Evolutionary conservation across 2,888 invertebrate species (phyloP).

Genomic region (Boloria euphrosyne): DNA sequence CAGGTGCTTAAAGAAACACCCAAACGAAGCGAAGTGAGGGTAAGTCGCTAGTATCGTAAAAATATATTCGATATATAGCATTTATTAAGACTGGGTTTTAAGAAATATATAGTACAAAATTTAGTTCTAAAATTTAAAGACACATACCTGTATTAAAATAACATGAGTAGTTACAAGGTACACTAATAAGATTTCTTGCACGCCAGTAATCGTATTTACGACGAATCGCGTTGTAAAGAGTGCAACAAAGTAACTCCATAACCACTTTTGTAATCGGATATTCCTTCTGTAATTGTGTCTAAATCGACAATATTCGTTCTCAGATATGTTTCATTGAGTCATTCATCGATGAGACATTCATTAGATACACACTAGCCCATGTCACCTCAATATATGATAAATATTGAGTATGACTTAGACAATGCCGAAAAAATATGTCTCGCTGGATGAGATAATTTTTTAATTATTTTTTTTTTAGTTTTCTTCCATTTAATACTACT

Average conservation of each 20-base stretch:
- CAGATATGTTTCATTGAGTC: conserved; percentile 54
- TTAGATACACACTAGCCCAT: conserved; percentile 57
- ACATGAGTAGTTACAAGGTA: not conserved
- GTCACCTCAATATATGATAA: conserved; percentile 43
- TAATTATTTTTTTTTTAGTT: not conserved
- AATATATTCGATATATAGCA: too few relatives aligned
- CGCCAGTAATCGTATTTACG: conserved; percentile 2
- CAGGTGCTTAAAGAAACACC: too few relatives aligned
- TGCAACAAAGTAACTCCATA: conserved; percentile 45
- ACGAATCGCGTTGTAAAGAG: not conserved
- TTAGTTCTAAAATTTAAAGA: too few relatives aligned
- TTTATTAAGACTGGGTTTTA: too few relatives aligned
- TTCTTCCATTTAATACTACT: not conserved
- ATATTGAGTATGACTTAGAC: conserved; percentile 47
- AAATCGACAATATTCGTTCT: conserved; percentile 69
- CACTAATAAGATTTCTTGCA: conserved; percentile 6
- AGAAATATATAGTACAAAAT: too few relatives aligned
- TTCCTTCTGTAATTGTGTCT: conserved; percentile 67
- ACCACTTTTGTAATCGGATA: conserved; percentile 48
- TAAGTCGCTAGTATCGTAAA: too few relatives aligned
- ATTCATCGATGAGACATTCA: conserved; percentile 70
- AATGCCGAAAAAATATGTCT: conserved; percentile 34
- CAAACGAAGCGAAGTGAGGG: too few relatives aligned
- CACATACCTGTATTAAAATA: not conserved
- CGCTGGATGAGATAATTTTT: conserved; percentile 33